Conservation (phyloP, 2,888 invertebrate genomes). For the Selenia dentaria region DNA sequence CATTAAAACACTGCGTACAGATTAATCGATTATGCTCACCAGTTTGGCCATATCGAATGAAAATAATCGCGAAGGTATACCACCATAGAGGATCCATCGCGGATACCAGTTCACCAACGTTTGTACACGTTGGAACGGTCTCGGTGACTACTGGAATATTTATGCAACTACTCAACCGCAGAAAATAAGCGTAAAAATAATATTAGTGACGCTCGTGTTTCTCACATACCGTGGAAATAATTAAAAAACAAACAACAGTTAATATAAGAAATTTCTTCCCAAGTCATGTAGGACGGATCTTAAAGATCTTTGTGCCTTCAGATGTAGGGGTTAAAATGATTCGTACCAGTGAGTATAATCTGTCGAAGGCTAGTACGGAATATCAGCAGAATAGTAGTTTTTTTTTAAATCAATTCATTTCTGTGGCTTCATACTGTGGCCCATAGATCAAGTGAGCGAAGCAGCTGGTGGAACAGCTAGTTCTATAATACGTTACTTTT, state of each 20-base stretch:
- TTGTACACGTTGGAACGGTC: slow-evolving; percentile 1
- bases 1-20: background rate
- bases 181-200: slow-evolving; percentile 20
- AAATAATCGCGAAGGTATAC: slow-evolving; percentile 1
- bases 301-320: background rate
- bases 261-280: background rate
- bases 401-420: too few species aligned
- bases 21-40: slow-evolving; percentile 23
- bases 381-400: too few species aligned
- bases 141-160: slow-evolving; percentile 5
- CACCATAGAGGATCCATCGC: slow-evolving; percentile 4
- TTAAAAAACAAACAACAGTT: slow-evolving; percentile 14
- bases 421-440: too few species aligned
- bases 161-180: slow-evolving; percentile 15
- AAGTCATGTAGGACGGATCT: background rate
- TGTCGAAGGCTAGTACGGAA: too few species aligned
- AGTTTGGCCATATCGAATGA: slow-evolving; percentile 10
- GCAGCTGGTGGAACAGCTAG: too few species aligned
- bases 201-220: slow-evolving; percentile 24
- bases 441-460: too few species aligned
- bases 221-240: slow-evolving; percentile 15
- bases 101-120: slow-evolving; percentile 1
- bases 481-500: too few species aligned
- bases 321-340: too few species aligned
- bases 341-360: too few species aligned